phyloP scores from a whole-genome alignment of 2,888 invertebrate genomes.

The Scaeva pyrastri region DNA sequence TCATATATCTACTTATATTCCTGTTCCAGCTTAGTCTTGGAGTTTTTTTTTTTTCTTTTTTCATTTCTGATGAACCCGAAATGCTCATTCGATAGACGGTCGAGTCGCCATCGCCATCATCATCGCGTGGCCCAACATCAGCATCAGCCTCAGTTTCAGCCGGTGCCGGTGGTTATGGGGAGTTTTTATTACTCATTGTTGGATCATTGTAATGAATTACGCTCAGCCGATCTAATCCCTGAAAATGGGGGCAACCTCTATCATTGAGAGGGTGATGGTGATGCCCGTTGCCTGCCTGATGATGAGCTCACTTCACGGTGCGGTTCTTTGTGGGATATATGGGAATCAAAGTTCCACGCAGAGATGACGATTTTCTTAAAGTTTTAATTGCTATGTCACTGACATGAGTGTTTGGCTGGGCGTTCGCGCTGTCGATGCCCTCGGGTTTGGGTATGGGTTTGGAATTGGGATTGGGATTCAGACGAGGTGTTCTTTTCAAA shows the following conservation, averaged over 20 bases:
- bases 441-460: too few relatives aligned
- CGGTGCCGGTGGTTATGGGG: constrained; percentile 17
- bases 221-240: constrained; percentile 74
- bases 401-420: constrained; percentile 39
- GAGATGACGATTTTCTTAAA: constrained; percentile 53
- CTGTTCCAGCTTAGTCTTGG: constrained; percentile 42
- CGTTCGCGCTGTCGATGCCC: constrained; percentile 4
- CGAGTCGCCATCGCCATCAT: constrained; percentile 30
- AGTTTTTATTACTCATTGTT: constrained; percentile 74
- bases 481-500: constrained; percentile 44
- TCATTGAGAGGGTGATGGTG: constrained; percentile 40
- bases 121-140: background rate
- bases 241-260: constrained; percentile 69
- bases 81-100: constrained; percentile 34
- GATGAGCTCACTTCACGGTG: constrained; percentile 14
- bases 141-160: background rate
- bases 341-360: constrained; percentile 55
- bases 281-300: background rate
- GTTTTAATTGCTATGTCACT: constrained; percentile 67
- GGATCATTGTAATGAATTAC: constrained; percentile 76
- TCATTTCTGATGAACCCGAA: constrained; percentile 21
- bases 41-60: constrained; percentile 22
- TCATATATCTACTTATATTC: constrained; percentile 24
- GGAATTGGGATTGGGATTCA: too few relatives aligned
- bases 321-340: constrained; percentile 22